Percentiles rank a stretch among this genome's conserved stretches.
phyloP scores from a whole-genome alignment of 2,113 vertebrate species.

The Abramis brama region DNA sequence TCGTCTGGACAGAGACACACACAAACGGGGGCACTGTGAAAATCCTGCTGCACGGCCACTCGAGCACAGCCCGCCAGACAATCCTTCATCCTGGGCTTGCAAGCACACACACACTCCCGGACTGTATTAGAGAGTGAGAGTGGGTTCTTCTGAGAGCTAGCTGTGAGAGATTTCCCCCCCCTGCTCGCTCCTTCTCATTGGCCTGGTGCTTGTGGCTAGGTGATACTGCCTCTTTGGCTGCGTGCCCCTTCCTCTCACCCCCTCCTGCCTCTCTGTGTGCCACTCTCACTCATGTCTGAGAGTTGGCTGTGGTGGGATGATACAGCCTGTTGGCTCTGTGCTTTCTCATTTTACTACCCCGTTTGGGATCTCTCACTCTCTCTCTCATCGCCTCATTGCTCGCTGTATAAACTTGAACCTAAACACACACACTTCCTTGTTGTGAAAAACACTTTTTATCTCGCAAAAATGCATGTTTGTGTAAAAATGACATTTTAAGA shows the following conservation, averaged over 20 bases:
- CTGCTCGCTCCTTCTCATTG: background rate
- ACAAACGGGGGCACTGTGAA: conserved; percentile 79
- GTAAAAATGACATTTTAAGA: conserved; percentile 13
- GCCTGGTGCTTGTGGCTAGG: conserved; percentile 8
- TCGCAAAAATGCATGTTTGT: conserved; percentile 24
- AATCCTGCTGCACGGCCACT: conserved; percentile 49
- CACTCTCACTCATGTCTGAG: conserved; percentile 23
- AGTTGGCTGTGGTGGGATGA: conserved; percentile 8
- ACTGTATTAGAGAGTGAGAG: conserved; percentile 33
- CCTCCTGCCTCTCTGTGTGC: background rate
- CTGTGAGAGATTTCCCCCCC: conserved; percentile 15
- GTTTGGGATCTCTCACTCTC: background rate
- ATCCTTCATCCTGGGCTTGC: conserved; percentile 59
- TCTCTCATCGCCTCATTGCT: background rate
- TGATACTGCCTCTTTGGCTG: conserved; percentile 52
- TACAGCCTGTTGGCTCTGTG: conserved; percentile 28
- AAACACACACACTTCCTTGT: conserved; percentile 21
- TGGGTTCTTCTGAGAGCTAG: conserved; percentile 27
- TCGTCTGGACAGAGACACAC: conserved; percentile 95
- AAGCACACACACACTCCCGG: conserved; percentile 15
- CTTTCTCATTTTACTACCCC: background rate
- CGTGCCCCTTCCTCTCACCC: conserved; percentile 45
- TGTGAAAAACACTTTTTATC: background rate
- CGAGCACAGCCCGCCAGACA: conserved; percentile 46
- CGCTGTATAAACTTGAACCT: background rate